phyloP scores from a whole-genome alignment of 2,113 vertebrate species.

The Candoia aspera region DNA sequence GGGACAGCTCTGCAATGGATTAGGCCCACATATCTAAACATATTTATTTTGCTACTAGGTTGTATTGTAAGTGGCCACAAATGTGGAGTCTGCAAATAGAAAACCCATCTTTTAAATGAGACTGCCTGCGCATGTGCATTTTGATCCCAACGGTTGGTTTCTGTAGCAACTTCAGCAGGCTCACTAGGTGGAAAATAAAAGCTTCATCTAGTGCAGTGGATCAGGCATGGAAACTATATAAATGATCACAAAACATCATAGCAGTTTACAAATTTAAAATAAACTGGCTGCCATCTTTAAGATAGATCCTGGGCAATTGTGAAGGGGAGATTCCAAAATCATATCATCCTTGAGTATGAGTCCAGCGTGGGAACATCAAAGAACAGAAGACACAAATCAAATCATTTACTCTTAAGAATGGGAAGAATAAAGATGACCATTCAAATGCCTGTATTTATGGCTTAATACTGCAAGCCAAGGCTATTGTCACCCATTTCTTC shows the following conservation, averaged over 20 bases:
- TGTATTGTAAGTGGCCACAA: not conserved
- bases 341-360: not conserved
- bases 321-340: not conserved
- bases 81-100: not conserved
- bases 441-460: not conserved
- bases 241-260: not conserved
- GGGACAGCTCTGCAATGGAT: not conserved
- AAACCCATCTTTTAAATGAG: not conserved
- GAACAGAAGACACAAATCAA: not conserved
- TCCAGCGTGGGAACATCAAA: not conserved
- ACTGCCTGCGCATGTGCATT: not conserved
- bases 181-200: not conserved
- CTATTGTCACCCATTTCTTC: not conserved
- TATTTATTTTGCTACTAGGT: not conserved
- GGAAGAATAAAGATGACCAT: too few species aligned
- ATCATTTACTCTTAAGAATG: too few species aligned
- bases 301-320: not conserved
- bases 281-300: not conserved
- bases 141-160: not conserved
- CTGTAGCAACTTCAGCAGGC: not conserved
- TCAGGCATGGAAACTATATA: not conserved
- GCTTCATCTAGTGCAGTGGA: not conserved
- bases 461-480: not conserved
- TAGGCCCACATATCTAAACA: not conserved
- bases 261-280: not conserved